These are phyloP conservation scores for Indri indri DNA, from an alignment of 2,113 vertebrate genomes.

Conservation along the genomic window DNA sequence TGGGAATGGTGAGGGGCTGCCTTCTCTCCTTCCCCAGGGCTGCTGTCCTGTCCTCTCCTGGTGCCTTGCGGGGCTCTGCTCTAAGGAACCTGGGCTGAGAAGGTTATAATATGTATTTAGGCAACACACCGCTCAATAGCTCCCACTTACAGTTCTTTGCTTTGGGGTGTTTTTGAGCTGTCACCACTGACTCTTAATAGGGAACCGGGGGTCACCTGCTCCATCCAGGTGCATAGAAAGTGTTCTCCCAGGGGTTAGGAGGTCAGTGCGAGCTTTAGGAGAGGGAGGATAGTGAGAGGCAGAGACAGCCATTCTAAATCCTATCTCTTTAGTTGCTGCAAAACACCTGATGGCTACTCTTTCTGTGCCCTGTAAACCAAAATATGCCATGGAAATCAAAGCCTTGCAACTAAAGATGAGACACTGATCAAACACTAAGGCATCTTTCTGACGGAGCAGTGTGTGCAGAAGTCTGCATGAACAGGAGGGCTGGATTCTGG, in stretches of 20 bases:
- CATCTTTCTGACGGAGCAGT: not conserved
- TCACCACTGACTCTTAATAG: not conserved
- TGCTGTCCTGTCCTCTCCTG: not conserved
- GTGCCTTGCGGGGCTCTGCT: not conserved
- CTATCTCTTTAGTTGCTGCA: not conserved
- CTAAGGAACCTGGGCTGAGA: not conserved
- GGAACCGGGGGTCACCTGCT: not conserved
- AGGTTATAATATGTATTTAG: not conserved
- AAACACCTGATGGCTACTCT: not conserved
- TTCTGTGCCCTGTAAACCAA: not conserved
- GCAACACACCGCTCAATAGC: not conserved
- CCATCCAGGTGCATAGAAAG: not conserved
- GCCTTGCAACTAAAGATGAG: not conserved
- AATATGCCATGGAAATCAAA: not conserved
- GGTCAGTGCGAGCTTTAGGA: not conserved
- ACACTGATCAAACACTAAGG: not conserved
- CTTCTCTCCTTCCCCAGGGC: rapidly evolving
- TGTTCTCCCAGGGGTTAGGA: not conserved
- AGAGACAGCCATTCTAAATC: not conserved
- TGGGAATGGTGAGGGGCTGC: not conserved
- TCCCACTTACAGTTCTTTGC: not conserved
- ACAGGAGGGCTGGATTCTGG: not conserved
- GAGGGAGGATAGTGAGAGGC: not conserved
- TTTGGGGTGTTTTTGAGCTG: not conserved
- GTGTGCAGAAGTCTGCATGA: not conserved